phyloP scores from a whole-genome alignment of 2,888 invertebrate genomes.

The Azorinus chamasolen region DNA sequence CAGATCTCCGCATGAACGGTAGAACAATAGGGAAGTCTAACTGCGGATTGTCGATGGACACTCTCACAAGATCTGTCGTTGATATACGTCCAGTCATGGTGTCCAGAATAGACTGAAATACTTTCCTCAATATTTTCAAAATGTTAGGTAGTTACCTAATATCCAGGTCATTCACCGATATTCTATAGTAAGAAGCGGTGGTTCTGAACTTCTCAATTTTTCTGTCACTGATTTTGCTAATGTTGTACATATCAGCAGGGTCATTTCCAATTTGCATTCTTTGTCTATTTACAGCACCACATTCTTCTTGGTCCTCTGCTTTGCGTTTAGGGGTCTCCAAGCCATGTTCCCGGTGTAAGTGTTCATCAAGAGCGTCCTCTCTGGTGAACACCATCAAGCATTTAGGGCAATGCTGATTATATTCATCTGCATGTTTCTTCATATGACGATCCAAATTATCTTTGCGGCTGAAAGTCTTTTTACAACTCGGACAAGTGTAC shows the following conservation, averaged over 20 bases:
- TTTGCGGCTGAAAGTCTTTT: constrained; percentile 30
- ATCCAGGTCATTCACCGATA: constrained; percentile 25
- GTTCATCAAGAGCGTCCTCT: constrained; percentile 16
- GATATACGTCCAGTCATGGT: constrained; percentile 15
- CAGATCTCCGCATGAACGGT: constrained; percentile 34
- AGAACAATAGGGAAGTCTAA: constrained; percentile 50
- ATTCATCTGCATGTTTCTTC: constrained; percentile 17
- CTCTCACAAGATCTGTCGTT: constrained; percentile 48
- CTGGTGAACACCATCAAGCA: constrained; percentile 33
- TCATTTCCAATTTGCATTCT: constrained; percentile 6
- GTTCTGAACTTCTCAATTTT: constrained; percentile 38
- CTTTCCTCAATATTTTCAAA: constrained; percentile 21
- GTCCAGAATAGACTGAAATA: constrained; percentile 36
- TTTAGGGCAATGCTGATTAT: background rate
- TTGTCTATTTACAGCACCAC: constrained; percentile 24
- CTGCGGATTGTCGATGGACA: constrained; percentile 37
- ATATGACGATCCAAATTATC: constrained; percentile 36
- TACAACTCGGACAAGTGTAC: constrained; percentile 18
- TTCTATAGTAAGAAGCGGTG: constrained; percentile 28
- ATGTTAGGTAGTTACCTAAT: constrained; percentile 12
- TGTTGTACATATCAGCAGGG: constrained; percentile 22
- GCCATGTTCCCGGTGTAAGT: constrained; percentile 26
- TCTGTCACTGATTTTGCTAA: constrained; percentile 22
- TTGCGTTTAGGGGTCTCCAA: constrained; percentile 8
- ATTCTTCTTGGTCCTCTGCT: constrained; percentile 17